Percentiles rank a stretch among this genome's conserved stretches.
phyloP scores from a whole-genome alignment of 2,113 vertebrate genomes.

The Danionella cerebrum region DNA sequence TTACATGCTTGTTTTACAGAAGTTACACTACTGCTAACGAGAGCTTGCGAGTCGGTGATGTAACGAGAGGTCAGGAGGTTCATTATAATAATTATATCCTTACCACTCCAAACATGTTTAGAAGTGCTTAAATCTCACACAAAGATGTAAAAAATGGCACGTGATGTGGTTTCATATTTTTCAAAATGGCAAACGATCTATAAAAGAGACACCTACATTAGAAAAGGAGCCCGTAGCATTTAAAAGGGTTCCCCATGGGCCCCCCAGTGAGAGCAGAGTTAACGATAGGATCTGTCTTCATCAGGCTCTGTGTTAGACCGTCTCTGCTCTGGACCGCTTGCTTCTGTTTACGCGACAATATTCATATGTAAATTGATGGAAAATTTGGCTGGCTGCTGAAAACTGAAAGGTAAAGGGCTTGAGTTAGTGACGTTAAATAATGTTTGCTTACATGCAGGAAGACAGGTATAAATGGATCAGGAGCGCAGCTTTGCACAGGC shows the following conservation, averaged over 20 bases:
- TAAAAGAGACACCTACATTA: slow-evolving; percentile 32
- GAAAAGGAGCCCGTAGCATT: slow-evolving; percentile 28
- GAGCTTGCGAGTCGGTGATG: too few relatives aligned
- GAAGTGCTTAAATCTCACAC: background rate
- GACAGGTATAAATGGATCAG: slow-evolving; percentile 26
- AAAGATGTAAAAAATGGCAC: slow-evolving; percentile 38
- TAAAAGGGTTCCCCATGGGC: slow-evolving; percentile 25
- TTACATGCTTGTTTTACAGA: too few relatives aligned
- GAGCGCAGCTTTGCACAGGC: slow-evolving; percentile 13
- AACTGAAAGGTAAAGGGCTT: slow-evolving; percentile 12
- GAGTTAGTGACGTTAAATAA: slow-evolving; percentile 32
- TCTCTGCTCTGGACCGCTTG: background rate
- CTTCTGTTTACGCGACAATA: slow-evolving; percentile 17
- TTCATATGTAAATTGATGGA: slow-evolving; percentile 24
- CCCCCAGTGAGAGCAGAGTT: slow-evolving; percentile 11
- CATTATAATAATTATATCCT: slow-evolving; percentile 14
- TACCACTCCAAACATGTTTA: background rate
- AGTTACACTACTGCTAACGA: too few relatives aligned
- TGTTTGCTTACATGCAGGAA: slow-evolving; percentile 5
- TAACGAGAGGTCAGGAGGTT: slow-evolving; percentile 8
- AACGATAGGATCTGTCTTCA: slow-evolving; percentile 31
- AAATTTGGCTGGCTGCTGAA: slow-evolving; percentile 1
- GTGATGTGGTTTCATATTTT: slow-evolving; percentile 34
- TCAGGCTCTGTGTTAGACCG: background rate
- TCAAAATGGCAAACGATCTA: slow-evolving; percentile 39